Percentiles rank a stretch among this genome's conserved stretches.
Conservation (phyloP, 2,888 invertebrate species). For the Ischnus inquisitorius region DNA sequence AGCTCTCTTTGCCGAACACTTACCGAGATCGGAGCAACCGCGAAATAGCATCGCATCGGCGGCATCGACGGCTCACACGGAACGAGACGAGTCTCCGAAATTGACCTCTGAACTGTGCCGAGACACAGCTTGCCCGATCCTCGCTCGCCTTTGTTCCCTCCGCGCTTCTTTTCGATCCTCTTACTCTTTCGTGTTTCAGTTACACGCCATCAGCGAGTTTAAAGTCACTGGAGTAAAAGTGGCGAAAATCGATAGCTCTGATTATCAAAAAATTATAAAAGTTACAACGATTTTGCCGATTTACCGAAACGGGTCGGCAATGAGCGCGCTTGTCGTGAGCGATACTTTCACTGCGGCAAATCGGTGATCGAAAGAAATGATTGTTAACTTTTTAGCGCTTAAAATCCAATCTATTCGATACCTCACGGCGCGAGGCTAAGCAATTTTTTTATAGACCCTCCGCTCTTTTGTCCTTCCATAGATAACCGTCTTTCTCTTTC, state of each 20-base stretch:
- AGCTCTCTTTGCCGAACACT: conserved; percentile 63
- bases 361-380: conserved; percentile 21
- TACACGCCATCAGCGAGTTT: not conserved
- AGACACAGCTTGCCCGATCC: conserved; percentile 42
- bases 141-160: conserved; percentile 6
- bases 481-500: no score
- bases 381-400: not conserved
- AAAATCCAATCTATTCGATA: not conserved
- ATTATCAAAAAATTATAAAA: no score
- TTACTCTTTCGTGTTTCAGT: conserved; percentile 29
- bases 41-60: conserved; percentile 52
- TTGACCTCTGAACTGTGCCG: conserved; percentile 60
- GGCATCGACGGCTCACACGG: conserved; percentile 42
- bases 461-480: not conserved
- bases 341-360: conserved; percentile 43
- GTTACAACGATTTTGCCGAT: conserved; percentile 10
- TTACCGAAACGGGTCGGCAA: not conserved
- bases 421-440: not conserved
- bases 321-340: not conserved
- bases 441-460: not conserved
- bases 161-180: conserved; percentile 13
- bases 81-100: conserved; percentile 42
- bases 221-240: not conserved
- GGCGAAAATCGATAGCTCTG: conserved; percentile 26
- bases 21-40: conserved; percentile 64